Evolutionary conservation across 2,888 invertebrate species (phyloP).

Genomic region (Phrixothrix hirtus): DNA sequence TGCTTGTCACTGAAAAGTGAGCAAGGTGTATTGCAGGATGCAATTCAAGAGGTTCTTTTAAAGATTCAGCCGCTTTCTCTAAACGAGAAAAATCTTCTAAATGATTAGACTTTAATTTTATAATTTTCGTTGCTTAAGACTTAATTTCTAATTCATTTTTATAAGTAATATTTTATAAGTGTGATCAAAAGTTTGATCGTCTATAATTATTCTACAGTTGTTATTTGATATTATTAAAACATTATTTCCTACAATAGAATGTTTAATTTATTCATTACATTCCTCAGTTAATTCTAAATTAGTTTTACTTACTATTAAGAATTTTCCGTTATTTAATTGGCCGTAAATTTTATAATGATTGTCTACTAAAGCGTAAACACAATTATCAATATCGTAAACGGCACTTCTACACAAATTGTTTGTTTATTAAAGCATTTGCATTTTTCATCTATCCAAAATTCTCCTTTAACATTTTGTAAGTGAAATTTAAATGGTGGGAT

Average conservation of each 20-base stretch:
- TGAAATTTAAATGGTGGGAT: no score
- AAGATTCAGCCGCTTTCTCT: constrained; percentile 11
- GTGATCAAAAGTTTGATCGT: constrained; percentile 14
- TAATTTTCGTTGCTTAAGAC: neutral
- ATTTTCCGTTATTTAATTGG: constrained; percentile 7
- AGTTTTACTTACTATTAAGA: constrained; percentile 4
- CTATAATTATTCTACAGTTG: constrained; percentile 19
- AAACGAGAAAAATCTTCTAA: constrained; percentile 4
- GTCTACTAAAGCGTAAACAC: constrained; percentile 3
- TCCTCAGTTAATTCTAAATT: no score
- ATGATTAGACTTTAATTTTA: constrained; percentile 12
- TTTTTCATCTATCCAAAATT: no score
- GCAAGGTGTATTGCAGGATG: no score
- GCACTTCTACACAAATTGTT: constrained; percentile 5
- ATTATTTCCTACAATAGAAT: constrained; percentile 5
- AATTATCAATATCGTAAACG: constrained; percentile 3
- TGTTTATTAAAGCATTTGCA: no score
- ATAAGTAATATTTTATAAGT: constrained; percentile 12
- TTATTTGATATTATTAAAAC: constrained; percentile 11
- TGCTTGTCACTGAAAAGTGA: no score
- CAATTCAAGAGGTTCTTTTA: neutral
- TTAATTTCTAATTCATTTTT: constrained; percentile 1
- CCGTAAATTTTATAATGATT: constrained; percentile 12
- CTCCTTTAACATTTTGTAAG: constrained; percentile 13
- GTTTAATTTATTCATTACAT: constrained; percentile 6